These are phyloP conservation scores for Coccyzus lansbergi DNA, from an alignment of 2,797 vertebrate genomes.

Conservation along the genomic window DNA sequence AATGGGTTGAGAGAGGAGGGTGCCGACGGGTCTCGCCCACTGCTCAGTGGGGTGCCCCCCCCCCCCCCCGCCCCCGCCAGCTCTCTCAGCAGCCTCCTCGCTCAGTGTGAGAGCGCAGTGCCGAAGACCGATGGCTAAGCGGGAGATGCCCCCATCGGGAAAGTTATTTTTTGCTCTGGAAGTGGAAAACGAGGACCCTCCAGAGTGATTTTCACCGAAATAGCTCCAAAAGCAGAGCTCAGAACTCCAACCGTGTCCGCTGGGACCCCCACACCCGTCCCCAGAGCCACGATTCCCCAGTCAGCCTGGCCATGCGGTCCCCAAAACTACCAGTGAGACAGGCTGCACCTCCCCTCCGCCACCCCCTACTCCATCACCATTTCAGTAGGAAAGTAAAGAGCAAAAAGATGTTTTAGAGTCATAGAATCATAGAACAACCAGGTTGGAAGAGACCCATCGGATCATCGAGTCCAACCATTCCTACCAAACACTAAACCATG, in stretches of 20 bases:
- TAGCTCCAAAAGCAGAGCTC: not conserved
- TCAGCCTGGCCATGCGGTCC: not conserved
- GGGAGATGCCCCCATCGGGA: not conserved
- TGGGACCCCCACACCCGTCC: not conserved
- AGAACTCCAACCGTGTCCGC: too few species aligned
- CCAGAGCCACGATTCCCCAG: accelerated
- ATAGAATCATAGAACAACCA: too few species aligned
- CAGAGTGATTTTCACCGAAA: not conserved
- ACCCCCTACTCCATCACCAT: not conserved
- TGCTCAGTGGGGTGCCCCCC: too few species aligned
- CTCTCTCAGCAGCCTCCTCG: not conserved
- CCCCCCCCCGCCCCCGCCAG: too few species aligned
- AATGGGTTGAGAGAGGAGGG: too few species aligned
- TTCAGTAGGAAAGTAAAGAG: too few species aligned
- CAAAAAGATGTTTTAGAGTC: not conserved
- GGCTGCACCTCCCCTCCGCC: accelerated
- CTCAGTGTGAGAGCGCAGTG: not conserved
- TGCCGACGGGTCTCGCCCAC: too few species aligned
- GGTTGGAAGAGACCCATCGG: too few species aligned
- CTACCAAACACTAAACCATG: too few species aligned
- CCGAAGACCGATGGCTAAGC: not conserved
- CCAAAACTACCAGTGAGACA: accelerated
- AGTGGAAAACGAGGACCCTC: not conserved
- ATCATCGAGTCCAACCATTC: too few species aligned
- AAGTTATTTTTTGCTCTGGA: not conserved